Conservation (phyloP, 2,797 vertebrate genomes). For the Gymnodraco acuticeps region DNA sequence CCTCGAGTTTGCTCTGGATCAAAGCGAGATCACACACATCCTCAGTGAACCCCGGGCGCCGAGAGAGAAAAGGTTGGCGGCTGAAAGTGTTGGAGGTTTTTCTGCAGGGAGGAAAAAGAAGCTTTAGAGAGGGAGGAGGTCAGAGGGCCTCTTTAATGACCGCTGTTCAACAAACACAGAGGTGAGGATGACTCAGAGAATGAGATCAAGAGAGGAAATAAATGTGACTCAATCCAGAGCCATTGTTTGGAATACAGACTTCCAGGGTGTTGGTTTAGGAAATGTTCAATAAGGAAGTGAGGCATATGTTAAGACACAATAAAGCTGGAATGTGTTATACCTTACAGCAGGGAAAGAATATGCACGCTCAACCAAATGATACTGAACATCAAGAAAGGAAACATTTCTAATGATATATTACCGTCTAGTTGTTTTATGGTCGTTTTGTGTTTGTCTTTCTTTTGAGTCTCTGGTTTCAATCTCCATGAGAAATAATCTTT, state of each 20-base stretch:
- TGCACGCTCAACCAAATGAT: background rate
- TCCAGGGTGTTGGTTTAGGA: background rate
- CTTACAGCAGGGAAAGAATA: too few species aligned
- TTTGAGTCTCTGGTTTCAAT: background rate
- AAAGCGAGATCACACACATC: constrained; percentile 53
- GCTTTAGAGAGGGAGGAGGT: constrained; percentile 19
- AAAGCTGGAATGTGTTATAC: too few species aligned
- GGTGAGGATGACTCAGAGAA: constrained; percentile 56
- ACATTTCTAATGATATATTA: background rate
- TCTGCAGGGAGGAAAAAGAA: constrained; percentile 28
- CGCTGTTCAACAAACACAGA: constrained; percentile 35
- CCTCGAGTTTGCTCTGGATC: constrained; percentile 52
- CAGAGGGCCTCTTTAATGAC: constrained; percentile 25
- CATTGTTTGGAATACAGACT: constrained; percentile 9
- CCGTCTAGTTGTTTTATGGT: background rate
- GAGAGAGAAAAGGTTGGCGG: constrained; percentile 17
- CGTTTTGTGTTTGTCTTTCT: background rate
- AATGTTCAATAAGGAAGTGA: background rate
- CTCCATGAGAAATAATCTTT: background rate
- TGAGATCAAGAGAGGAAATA: constrained; percentile 14
- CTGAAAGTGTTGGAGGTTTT: constrained; percentile 2
- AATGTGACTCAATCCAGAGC: constrained; percentile 9
- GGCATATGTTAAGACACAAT: too few species aligned
- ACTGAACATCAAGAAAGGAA: background rate
- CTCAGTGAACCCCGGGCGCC: constrained; percentile 39